Conservation (phyloP, 2,113 vertebrate genomes). For the Azemiops feae region DNA sequence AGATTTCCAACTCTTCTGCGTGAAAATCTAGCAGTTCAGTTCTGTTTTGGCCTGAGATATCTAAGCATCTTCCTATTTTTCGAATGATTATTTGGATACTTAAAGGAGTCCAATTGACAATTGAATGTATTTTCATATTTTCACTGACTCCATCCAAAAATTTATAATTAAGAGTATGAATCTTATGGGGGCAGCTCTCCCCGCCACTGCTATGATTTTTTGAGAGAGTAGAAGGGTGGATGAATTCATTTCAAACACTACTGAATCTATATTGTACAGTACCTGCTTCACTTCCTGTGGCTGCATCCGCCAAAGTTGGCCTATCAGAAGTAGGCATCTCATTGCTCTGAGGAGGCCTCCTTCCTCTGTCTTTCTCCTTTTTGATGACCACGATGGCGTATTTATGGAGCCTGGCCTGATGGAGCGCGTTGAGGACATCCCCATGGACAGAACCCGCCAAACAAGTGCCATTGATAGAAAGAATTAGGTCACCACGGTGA, state of each 20-base stretch:
- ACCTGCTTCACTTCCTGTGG: slow-evolving; percentile 73
- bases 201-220: neutral
- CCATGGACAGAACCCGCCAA: slow-evolving; percentile 79
- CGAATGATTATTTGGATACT: slow-evolving; percentile 15
- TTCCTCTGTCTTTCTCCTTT: slow-evolving; percentile 68
- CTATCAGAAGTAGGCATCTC: slow-evolving; percentile 58
- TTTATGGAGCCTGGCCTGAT: slow-evolving; percentile 78
- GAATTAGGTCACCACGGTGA: slow-evolving; percentile 80
- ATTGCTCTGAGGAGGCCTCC: slow-evolving; percentile 49
- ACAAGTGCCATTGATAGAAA: slow-evolving; percentile 84
- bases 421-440: slow-evolving; percentile 83
- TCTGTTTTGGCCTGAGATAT: slow-evolving; percentile 4
- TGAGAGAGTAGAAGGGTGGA: neutral
- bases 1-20: neutral
- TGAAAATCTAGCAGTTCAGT: neutral
- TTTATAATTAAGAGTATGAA: slow-evolving; percentile 40
- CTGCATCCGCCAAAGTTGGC: slow-evolving; percentile 49
- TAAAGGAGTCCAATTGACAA: slow-evolving; percentile 48
- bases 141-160: slow-evolving; percentile 46
- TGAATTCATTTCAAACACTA: slow-evolving; percentile 50
- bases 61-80: neutral
- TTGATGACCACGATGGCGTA: slow-evolving; percentile 80
- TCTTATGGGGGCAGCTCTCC: slow-evolving; percentile 31
- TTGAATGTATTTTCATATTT: slow-evolving; percentile 53
- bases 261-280: slow-evolving; percentile 57